These are phyloP conservation scores for Lipotes vexillifer DNA, from an alignment of 2,113 vertebrate genomes.

Conservation along the genomic window DNA sequence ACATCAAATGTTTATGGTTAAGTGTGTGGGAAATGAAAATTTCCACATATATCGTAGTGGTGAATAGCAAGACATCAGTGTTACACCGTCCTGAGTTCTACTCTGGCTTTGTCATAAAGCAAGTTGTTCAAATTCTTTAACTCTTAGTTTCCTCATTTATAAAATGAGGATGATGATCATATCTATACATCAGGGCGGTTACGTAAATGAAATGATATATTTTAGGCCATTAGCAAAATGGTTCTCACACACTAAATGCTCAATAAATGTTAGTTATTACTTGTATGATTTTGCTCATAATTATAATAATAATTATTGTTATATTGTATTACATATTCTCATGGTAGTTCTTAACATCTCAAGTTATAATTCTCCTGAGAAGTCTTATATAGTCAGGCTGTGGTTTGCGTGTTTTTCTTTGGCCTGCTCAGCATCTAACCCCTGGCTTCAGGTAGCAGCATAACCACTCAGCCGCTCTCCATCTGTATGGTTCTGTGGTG, in stretches of 20 bases:
- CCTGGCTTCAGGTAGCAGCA: neutral
- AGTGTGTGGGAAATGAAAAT: neutral
- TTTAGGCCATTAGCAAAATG: neutral
- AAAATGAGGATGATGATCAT: neutral
- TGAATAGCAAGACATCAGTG: neutral
- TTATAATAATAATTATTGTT: neutral
- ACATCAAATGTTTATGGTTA: neutral
- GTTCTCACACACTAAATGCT: neutral
- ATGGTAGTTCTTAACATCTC: neutral
- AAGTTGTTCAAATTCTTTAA: neutral
- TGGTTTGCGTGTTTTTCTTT: neutral
- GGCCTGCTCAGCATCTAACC: neutral
- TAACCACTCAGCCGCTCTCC: neutral
- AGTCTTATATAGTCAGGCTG: neutral
- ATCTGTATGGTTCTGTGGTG: rapidly evolving
- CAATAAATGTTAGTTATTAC: neutral
- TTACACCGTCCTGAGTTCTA: neutral
- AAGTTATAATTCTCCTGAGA: neutral
- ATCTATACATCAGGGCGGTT: neutral
- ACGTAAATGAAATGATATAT: neutral
- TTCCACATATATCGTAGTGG: neutral
- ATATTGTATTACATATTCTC: neutral
- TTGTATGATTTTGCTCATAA: neutral
- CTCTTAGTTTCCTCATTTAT: neutral
- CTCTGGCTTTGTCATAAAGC: neutral